Evolutionary conservation across 2,113 vertebrate species (phyloP).

Genomic region (Hydrolagus affinis): DNA sequence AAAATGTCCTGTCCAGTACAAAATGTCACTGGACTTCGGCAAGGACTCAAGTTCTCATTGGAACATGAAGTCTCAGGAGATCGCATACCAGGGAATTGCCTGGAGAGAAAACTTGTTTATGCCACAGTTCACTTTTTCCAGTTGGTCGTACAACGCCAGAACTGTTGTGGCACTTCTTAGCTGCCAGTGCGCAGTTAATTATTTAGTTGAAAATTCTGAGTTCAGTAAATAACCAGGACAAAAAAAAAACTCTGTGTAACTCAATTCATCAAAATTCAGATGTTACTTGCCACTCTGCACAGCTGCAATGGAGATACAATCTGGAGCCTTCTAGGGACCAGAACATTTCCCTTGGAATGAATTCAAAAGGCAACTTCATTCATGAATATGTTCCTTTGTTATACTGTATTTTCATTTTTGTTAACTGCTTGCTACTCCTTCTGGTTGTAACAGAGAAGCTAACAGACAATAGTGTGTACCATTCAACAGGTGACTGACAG

Average conservation of each 20-base stretch:
- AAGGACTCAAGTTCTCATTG: no score
- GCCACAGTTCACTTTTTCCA: no score
- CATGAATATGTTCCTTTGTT: not conserved
- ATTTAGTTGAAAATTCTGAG: no score
- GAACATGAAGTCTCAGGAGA: no score
- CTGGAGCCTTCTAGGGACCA: not conserved
- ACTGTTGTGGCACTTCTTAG: no score
- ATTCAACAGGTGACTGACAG: slow-evolving; percentile 1
- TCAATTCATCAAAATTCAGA: slow-evolving; percentile 13
- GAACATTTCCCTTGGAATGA: not conserved
- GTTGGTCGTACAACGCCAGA: no score
- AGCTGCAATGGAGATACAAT: slow-evolving; percentile 14
- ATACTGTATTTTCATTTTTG: not conserved
- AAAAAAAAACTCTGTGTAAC: not conserved
- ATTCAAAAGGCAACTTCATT: not conserved
- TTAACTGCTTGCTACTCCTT: not conserved
- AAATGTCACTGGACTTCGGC: not conserved
- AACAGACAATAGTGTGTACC: not conserved
- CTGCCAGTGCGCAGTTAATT: no score
- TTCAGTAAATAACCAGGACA: not conserved
- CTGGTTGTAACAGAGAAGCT: not conserved
- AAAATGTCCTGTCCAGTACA: not conserved
- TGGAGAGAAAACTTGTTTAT: no score
- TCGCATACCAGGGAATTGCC: no score
- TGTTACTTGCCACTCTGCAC: not conserved